Evolutionary conservation across 2,797 vertebrate genomes (phyloP).

Genomic region (Clarias platycephalus): DNA sequence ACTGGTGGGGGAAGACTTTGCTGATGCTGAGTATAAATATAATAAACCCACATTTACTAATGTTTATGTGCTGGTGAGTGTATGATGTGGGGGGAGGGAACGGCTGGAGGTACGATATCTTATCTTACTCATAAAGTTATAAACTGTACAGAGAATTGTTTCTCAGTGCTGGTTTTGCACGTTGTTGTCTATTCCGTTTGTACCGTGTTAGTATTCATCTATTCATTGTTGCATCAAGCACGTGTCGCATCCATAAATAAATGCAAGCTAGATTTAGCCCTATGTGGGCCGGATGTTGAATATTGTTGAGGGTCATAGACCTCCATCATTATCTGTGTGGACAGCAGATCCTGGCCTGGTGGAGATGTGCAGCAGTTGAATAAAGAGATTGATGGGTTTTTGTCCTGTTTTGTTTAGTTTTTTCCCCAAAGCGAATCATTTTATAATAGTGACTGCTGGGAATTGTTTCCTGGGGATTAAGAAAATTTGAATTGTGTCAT

Average conservation of each 20-base stretch:
- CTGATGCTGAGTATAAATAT: background rate
- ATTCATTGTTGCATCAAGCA: background rate
- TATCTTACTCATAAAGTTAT: background rate
- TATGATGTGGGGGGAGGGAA: background rate
- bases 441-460: background rate
- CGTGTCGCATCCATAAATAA: constrained; percentile 4
- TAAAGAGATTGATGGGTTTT: background rate
- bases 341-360: constrained; percentile 29
- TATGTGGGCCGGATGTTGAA: background rate
- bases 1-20: background rate
- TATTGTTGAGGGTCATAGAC: background rate
- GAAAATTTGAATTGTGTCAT: background rate
- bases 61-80: background rate
- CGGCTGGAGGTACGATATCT: background rate
- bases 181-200: background rate
- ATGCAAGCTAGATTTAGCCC: constrained; percentile 19
- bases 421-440: background rate
- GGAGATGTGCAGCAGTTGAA: background rate
- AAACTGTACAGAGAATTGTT: background rate
- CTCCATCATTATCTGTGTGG: constrained; percentile 14
- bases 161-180: background rate
- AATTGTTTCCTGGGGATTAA: background rate
- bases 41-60: background rate
- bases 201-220: background rate
- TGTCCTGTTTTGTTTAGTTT: background rate